Evolutionary conservation across 2,797 vertebrate species (phyloP).

Genomic region (Denticeps clupeoides): DNA sequence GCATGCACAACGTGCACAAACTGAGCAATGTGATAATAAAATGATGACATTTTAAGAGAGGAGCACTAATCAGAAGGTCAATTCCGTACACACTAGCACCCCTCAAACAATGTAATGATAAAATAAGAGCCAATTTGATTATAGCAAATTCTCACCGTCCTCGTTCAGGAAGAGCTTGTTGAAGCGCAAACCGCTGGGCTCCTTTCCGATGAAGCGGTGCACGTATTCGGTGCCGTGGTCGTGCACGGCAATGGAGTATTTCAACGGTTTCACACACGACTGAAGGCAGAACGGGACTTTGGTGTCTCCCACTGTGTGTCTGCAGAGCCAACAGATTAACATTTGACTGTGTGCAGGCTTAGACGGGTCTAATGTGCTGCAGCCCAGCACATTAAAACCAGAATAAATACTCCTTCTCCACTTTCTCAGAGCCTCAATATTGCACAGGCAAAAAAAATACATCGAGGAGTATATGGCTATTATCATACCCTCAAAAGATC

Average conservation of each 20-base stretch:
- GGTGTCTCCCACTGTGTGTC: slow-evolving; percentile 91
- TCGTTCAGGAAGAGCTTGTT: slow-evolving; percentile 97
- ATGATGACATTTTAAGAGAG: no score
- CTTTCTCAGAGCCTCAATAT: no score
- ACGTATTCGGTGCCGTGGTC: slow-evolving; percentile 95
- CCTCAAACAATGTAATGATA: no score
- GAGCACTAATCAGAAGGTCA: no score
- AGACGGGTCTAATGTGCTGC: no score
- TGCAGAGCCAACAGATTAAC: slow-evolving; percentile 37
- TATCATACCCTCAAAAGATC: no score
- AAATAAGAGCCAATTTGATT: no score
- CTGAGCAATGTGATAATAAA: background rate
- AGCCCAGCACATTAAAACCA: no score
- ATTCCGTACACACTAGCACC: no score
- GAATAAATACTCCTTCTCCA: no score
- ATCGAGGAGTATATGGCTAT: no score
- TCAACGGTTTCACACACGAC: slow-evolving; percentile 94
- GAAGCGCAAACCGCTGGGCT: slow-evolving; percentile 92
- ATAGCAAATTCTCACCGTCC: slow-evolving; percentile 84
- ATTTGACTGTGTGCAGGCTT: slow-evolving; percentile 3
- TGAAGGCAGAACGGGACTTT: slow-evolving; percentile 98
- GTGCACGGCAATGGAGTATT: slow-evolving; percentile 90
- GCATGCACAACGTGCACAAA: no score
- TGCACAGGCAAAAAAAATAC: background rate
- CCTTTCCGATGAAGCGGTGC: slow-evolving; percentile 94